Evolutionary conservation across 2,888 invertebrate genomes (phyloP), one percentile per base, ranked within the genome.

Genomic region (Apoderus coryli): DNA sequence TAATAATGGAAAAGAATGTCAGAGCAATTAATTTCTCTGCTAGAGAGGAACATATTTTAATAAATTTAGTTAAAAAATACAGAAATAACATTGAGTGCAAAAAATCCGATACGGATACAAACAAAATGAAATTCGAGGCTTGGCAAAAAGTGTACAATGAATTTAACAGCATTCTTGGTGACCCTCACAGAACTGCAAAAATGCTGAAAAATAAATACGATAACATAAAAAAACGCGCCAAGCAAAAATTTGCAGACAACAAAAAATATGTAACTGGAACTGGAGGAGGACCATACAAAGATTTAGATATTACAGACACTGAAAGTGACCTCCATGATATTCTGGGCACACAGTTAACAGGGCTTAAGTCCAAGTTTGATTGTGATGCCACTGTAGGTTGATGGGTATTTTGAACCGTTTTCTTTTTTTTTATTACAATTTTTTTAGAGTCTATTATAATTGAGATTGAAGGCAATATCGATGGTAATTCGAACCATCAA

Each of bases 171-270:
- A 25, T 25, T 25, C 19, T 14, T 13, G 10, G 15, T 14, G 19
- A 23, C n/a, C 23, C 28, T 11, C 16, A 26, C 19, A 31, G 31
- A 26, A 13, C 16, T 24, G 29, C 7, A 4, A 29, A 29, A 12
- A 19, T 29, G 9, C 25, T 29, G 15, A 25, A 31, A 31, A 33
- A 33, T 25, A 33, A 27, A 25, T 33, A 33, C 12, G 33, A 22
- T 12, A 27, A 33, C 16, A 23, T 29, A 13, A 33, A 29, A 14
- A 31, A 26, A 14, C 16, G 25, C 7, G 16, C 27, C 9, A 29
- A 29, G 25, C 28, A 25, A 16, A 29, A 25, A 28, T 29, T 25
- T 23, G 33, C 29, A 3, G 29, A 29, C 10, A 10, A 33, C 14
- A 14, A 25, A 24, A 33, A 13, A 28, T 25, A 22, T 14, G 16